Conservation (phyloP, 2,888 invertebrate species). For the Xestia ashworthii region DNA sequence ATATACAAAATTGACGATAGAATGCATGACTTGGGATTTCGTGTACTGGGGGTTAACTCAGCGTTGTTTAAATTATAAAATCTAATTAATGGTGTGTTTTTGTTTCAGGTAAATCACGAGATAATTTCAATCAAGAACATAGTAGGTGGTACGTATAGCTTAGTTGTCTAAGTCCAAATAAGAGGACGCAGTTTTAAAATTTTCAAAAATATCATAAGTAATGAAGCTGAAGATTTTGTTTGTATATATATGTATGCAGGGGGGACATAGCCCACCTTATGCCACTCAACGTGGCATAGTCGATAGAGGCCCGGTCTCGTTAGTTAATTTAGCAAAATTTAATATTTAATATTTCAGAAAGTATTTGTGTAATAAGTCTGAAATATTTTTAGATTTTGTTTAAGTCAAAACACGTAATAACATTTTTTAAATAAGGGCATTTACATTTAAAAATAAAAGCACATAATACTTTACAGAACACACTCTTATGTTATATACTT, state of each 20-base stretch:
- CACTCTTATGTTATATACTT: slow-evolving; percentile 9
- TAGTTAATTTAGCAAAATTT: too few species aligned
- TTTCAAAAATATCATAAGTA: neutral
- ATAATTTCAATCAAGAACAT: neutral
- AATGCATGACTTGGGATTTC: neutral
- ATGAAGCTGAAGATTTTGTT: neutral
- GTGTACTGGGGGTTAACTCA: neutral
- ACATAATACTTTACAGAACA: neutral
- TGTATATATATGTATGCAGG: too few species aligned
- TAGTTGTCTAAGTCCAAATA: neutral
- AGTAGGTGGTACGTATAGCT: too few species aligned
- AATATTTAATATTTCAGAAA: too few species aligned
- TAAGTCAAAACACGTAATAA: neutral
- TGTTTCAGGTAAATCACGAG: slow-evolving; percentile 45
- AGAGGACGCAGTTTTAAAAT: neutral
- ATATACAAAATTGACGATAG: neutral
- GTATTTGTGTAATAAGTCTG: too few species aligned
- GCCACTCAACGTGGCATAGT: too few species aligned
- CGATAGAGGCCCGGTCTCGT: too few species aligned
- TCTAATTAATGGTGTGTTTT: slow-evolving; percentile 6
- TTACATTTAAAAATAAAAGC: neutral
- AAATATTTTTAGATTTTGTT: neutral
- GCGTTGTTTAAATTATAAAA: neutral
- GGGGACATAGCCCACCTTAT: too few species aligned
- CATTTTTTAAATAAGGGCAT: neutral